These are phyloP conservation scores for Junco hyemalis DNA, from an alignment of 2,113 vertebrate genomes.

Conservation along the genomic window DNA sequence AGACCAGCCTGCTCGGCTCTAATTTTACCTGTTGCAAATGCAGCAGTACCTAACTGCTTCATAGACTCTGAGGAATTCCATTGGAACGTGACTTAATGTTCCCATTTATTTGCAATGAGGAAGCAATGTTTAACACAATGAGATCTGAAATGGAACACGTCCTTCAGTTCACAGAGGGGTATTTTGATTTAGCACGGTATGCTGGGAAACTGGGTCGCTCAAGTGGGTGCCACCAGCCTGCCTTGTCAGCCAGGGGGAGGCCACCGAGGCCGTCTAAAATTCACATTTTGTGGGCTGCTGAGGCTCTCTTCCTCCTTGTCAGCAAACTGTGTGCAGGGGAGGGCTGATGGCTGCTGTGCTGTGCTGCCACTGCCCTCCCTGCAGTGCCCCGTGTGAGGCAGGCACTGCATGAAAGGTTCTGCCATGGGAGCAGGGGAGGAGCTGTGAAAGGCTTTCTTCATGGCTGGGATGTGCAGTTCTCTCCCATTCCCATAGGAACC, in stretches of 20 bases:
- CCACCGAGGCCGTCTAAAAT: rapidly evolving
- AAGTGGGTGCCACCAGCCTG: not conserved
- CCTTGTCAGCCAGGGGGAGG: not conserved
- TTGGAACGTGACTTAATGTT: conserved; percentile 13
- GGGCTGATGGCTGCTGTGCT: rapidly evolving
- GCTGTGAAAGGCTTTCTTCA: not conserved
- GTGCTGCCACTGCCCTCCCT: not conserved
- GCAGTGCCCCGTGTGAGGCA: not conserved
- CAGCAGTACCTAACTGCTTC: not conserved
- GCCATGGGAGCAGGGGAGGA: not conserved
- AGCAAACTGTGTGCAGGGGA: not conserved
- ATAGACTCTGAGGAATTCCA: conserved; percentile 4
- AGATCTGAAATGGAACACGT: not conserved
- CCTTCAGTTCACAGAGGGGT: not conserved
- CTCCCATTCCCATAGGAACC: not conserved
- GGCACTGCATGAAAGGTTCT: not conserved
- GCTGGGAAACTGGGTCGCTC: not conserved
- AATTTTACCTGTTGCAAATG: not conserved
- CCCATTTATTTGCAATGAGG: conserved; percentile 22
- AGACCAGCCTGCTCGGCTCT: not conserved
- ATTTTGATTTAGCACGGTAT: not conserved
- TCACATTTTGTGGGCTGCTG: not conserved
- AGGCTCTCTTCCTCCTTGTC: not conserved
- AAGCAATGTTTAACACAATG: conserved; percentile 2
- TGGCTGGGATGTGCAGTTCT: not conserved